Evolutionary conservation across 2,888 invertebrate genomes (phyloP), one percentile per base, ranked within the genome.

Genomic region (Sminthurides aquaticus): DNA sequence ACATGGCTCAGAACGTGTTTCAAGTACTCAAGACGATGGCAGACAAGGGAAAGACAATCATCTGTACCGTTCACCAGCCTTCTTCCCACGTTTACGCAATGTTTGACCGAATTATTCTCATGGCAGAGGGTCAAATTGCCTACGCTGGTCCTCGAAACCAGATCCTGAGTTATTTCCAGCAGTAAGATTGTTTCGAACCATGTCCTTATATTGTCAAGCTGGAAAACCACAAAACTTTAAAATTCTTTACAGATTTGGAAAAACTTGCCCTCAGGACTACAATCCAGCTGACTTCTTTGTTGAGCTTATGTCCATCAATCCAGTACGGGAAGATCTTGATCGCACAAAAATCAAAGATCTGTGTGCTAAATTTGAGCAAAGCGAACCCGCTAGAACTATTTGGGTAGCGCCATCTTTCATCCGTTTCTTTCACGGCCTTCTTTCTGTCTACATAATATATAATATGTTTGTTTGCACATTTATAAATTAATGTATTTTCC

Each of bases 201-300:
- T 75, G n/a, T 54, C n/a, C n/a, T 54, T 18, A 20, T 11, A 57
- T 57, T 11, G 57, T 24, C 11, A 54, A 54, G 15, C n/a, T 15
- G n/a, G 5, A 54, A 20, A 20, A 54, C 11, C 8, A 54, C 5
- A 8, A 25, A 26, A 57, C 5, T 25, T 18, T 11, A 11, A 15
- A 49, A n/a, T 22, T 57, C 3, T 49, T 25, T 65, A 8, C 24
- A 66, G 66, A 3, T 26, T 57, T 24, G 57, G 57, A 26, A 88
- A 89, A 8, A 86, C 86, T 0, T 91, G 91, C 77, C 95, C 95
- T 0, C 85, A 84, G 3, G 92, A 92, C 78, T 94, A 90, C 80
- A 95, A 95, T 78, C 94, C 94, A 2, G 93, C 94, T 0, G 96
- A 97, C 80, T 91, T 90, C 79, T 94, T 89, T 79, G 89, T 96